phyloP scores from a whole-genome alignment of 1,140 invertebrate genomes.

The Bombus waltoni region DNA sequence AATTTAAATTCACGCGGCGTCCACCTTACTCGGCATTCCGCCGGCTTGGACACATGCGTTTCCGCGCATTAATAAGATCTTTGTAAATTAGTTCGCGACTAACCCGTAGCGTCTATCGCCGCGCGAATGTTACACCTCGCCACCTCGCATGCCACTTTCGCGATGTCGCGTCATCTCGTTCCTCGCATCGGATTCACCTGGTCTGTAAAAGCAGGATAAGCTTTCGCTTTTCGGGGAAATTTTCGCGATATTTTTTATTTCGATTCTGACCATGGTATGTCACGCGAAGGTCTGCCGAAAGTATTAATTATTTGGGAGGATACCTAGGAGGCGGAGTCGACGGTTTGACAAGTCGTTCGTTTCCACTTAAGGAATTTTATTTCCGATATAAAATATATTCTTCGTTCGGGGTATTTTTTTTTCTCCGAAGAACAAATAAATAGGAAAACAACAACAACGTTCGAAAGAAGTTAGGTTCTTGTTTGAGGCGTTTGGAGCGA shows the following conservation, averaged over 20 bases:
- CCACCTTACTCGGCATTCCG: constrained; percentile 53
- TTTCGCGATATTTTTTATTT: not conserved
- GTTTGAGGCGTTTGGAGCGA: too few species aligned
- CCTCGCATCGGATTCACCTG: not conserved
- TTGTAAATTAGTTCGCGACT: constrained; percentile 68
- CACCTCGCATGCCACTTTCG: not conserved
- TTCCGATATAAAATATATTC: not conserved
- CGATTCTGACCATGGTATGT: not conserved
- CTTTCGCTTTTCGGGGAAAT: constrained; percentile 11
- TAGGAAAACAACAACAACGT: too few species aligned
- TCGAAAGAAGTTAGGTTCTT: too few species aligned
- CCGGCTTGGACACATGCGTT: constrained; percentile 55
- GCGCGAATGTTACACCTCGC: constrained; percentile 35
- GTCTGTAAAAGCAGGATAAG: not conserved
- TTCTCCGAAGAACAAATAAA: not conserved
- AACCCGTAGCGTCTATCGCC: constrained; percentile 14
- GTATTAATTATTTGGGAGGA: not conserved
- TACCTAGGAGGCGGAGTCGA: not conserved
- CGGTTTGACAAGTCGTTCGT: not conserved
- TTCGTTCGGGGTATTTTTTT: not conserved
- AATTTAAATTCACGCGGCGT: constrained; percentile 78
- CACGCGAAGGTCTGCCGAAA: not conserved
- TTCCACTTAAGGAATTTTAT: not conserved
- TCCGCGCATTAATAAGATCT: constrained; percentile 69
- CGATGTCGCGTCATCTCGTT: not conserved